A percentile compares a stretch with the other conserved stretches of the same genome.
Conservation (phyloP, 1,140 invertebrate genomes). For the Artemia franciscana region DNA sequence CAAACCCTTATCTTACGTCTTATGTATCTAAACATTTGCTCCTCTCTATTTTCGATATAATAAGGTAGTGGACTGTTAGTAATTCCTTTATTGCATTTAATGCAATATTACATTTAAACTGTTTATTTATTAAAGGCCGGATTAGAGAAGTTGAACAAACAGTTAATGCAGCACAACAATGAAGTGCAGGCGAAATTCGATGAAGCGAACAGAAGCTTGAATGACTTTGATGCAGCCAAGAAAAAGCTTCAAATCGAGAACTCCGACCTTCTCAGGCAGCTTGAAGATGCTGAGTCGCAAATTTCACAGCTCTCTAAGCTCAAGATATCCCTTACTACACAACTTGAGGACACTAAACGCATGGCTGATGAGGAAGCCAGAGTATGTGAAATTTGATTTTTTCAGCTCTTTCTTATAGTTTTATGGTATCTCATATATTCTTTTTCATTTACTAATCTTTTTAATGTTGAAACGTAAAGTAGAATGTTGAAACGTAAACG, state of each 20-base stretch:
- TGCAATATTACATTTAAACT: too few relatives aligned
- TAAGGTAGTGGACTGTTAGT: too few relatives aligned
- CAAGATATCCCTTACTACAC: constrained; percentile 78
- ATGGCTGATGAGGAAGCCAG: constrained; percentile 86
- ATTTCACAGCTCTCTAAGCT: constrained; percentile 88
- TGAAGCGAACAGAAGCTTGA: constrained; percentile 75
- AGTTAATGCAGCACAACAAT: constrained; percentile 76
- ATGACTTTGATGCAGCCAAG: constrained; percentile 86
- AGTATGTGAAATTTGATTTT: constrained; percentile 17
- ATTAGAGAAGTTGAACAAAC: constrained; percentile 89
- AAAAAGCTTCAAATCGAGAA: constrained; percentile 93
- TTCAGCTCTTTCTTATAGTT: neutral
- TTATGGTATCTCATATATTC: too few relatives aligned
- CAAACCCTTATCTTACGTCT: too few relatives aligned
- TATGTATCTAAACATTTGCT: too few relatives aligned
- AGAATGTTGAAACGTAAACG: too few relatives aligned
- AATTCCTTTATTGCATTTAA: too few relatives aligned
- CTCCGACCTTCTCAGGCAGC: constrained; percentile 70
- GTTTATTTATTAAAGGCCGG: too few relatives aligned
- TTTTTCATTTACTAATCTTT: too few relatives aligned
- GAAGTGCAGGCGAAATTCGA: constrained; percentile 88
- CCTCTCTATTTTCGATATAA: too few relatives aligned
- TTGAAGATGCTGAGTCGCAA: constrained; percentile 93
- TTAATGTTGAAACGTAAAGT: too few relatives aligned
- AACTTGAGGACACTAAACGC: constrained; percentile 91